A percentile compares a stretch with the other conserved stretches of the same genome.
These are phyloP conservation scores for Sporophila hypoxantha DNA, from an alignment of 2,113 vertebrate species.

Conservation along the genomic window DNA sequence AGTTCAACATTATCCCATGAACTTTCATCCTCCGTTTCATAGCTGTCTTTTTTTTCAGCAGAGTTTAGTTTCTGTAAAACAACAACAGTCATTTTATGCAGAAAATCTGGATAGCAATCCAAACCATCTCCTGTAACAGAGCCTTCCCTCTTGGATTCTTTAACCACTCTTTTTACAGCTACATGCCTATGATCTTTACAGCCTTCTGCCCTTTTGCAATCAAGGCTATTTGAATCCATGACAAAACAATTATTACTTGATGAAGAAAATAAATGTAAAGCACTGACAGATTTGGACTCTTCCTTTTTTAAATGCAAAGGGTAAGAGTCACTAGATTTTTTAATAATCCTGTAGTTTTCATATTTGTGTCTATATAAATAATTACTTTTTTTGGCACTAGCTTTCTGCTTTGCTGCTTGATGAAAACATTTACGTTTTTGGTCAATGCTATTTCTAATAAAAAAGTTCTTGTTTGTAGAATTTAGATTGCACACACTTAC, in stretches of 20 bases:
- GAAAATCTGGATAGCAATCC: conserved; percentile 81
- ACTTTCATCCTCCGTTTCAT: conserved; percentile 78
- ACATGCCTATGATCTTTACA: conserved; percentile 69
- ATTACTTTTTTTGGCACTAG: conserved; percentile 74
- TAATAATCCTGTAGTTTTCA: conserved; percentile 67
- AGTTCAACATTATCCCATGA: conserved; percentile 79
- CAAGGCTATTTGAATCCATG: conserved; percentile 67
- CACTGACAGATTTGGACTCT: conserved; percentile 66
- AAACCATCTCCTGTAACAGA: conserved; percentile 73
- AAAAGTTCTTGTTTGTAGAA: conserved; percentile 71
- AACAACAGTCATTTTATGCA: conserved; percentile 81
- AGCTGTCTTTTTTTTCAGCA: conserved; percentile 78
- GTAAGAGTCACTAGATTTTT: conserved; percentile 72
- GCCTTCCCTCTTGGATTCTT: conserved; percentile 69
- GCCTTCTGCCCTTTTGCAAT: conserved; percentile 64
- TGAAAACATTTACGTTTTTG: conserved; percentile 78
- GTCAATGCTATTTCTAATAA: conserved; percentile 74
- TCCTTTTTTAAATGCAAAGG: conserved; percentile 78
- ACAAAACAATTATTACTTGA: conserved; percentile 73
- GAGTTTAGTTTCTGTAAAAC: conserved; percentile 81
- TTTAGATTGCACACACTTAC: conserved; percentile 70
- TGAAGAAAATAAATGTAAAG: conserved; percentile 71
- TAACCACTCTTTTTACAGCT: conserved; percentile 69
- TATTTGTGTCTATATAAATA: conserved; percentile 75
- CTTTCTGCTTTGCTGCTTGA: conserved; percentile 75